Conservation (phyloP, 2,888 invertebrate species). For the Nemotelus pantherinus region DNA sequence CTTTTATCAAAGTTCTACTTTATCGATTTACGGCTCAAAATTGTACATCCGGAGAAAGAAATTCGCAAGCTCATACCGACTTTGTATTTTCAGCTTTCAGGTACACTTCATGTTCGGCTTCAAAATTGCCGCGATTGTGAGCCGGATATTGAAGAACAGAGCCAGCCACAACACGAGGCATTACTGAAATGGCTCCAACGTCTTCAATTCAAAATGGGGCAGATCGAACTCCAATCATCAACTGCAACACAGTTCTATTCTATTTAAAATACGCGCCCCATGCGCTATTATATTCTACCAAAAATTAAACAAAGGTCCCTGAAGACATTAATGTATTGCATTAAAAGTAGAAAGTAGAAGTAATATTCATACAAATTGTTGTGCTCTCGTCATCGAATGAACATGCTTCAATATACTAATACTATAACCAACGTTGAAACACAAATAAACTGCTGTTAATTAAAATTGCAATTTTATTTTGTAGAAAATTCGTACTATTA, state of each 20-base stretch:
- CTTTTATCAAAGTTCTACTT: no score
- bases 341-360: not conserved
- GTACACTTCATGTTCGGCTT: slow-evolving; percentile 85
- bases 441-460: not conserved
- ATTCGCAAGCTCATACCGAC: slow-evolving; percentile 28
- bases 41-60: no score
- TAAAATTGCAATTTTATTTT: not conserved
- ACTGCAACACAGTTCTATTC: slow-evolving; percentile 91
- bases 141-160: slow-evolving; percentile 64
- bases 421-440: not conserved
- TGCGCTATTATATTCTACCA: not conserved
- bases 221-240: slow-evolving; percentile 92
- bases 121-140: slow-evolving; percentile 88
- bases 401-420: no score
- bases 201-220: slow-evolving; percentile 97
- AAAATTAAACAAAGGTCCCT: not conserved
- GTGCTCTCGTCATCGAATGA: no score
- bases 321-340: not conserved
- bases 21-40: no score
- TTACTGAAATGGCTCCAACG: slow-evolving; percentile 87
- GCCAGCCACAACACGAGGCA: slow-evolving; percentile 65
- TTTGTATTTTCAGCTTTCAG: slow-evolving; percentile 75
- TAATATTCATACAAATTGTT: no score
- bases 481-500: not conserved
- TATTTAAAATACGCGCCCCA: slow-evolving; percentile 65